Conservation (phyloP, 1,140 invertebrate species). For the Babylonia areolata region DNA sequence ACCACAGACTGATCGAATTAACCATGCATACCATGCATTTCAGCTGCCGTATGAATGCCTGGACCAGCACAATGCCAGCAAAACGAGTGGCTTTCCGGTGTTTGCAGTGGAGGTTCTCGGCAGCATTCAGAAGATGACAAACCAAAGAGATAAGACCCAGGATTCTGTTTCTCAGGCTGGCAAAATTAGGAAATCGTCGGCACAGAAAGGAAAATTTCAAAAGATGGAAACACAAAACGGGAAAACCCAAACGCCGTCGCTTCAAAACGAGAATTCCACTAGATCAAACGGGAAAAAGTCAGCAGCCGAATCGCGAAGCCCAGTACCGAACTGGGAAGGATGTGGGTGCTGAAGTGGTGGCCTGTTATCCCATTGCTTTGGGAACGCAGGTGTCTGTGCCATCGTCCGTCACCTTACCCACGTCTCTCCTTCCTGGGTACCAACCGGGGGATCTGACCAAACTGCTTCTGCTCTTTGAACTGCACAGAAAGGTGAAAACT, state of each 20-base stretch:
- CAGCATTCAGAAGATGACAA: no score
- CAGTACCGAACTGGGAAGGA: background rate
- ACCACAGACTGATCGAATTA: no score
- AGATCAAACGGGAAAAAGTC: no score
- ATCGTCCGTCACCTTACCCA: background rate
- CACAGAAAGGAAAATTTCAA: no score
- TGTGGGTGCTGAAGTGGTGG: background rate
- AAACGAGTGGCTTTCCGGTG: conserved; percentile 35
- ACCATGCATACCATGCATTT: no score
- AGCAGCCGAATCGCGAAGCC: background rate
- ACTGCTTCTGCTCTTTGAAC: conserved; percentile 19
- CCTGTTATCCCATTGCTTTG: conserved; percentile 34
- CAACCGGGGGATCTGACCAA: conserved; percentile 34
- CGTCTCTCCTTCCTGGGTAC: conserved; percentile 26
- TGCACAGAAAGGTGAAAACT: background rate
- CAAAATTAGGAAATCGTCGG: no score
- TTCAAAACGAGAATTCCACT: no score
- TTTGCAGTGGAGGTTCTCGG: conserved; percentile 37
- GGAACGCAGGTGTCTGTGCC: conserved; percentile 32
- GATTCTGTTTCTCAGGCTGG: no score
- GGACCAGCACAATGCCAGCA: conserved; percentile 4
- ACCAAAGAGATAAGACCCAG: no score
- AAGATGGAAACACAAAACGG: no score
- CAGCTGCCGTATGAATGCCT: conserved; percentile 30
- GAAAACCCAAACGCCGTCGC: no score